phyloP scores from a whole-genome alignment of 2,797 vertebrate species.

The Pseudochaenichthys georgianus region DNA sequence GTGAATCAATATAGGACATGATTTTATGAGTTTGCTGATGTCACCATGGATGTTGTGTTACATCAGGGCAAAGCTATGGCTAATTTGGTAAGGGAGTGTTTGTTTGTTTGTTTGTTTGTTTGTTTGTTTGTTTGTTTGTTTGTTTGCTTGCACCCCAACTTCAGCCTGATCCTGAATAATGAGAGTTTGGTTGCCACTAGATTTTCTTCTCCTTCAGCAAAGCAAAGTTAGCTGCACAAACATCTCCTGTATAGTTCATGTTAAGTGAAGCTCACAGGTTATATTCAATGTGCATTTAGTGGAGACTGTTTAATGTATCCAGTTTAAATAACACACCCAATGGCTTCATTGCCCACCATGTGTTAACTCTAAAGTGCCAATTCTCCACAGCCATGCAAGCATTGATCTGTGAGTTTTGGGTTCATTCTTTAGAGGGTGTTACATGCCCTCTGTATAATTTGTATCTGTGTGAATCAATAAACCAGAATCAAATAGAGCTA shows the following conservation, averaged over 20 bases:
- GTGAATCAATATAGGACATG: neutral
- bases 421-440: conserved; percentile 10
- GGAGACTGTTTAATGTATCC: conserved; percentile 36
- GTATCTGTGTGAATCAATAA: neutral
- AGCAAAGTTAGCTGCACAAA: neutral
- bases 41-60: neutral
- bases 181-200: neutral
- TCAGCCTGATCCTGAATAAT: neutral
- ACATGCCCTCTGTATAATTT: conserved; percentile 9
- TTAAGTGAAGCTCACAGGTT: conserved; percentile 34
- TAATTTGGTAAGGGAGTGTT: conserved; percentile 1
- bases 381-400: conserved; percentile 3
- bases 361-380: conserved; percentile 16
- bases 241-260: conserved; percentile 8
- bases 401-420: conserved; percentile 22
- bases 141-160: too few species aligned
- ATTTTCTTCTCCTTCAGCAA: neutral
- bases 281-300: conserved; percentile 31
- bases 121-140: too few species aligned
- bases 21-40: neutral
- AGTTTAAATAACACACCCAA: conserved; percentile 41
- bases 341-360: conserved; percentile 22
- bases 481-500: conserved; percentile 4
- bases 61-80: neutral
- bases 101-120: neutral